Conservation (phyloP, 2,888 invertebrate species). For the Hetaerina titia region DNA sequence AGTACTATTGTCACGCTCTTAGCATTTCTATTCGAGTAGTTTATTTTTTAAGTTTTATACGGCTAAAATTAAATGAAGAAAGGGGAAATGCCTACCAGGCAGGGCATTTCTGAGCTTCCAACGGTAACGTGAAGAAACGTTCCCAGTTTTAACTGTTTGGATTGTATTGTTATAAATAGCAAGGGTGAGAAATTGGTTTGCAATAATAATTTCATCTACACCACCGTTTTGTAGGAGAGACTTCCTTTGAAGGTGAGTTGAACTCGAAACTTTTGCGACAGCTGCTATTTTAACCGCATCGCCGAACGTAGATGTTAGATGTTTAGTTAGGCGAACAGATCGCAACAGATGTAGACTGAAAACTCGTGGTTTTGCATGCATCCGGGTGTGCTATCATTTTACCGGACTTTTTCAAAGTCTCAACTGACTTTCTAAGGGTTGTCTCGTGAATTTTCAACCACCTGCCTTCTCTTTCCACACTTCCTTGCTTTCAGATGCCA, state of each 20-base stretch:
- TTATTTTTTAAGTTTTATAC: too few relatives aligned
- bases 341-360: background rate
- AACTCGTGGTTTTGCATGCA: constrained; percentile 5
- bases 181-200: too few relatives aligned
- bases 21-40: too few relatives aligned
- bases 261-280: background rate
- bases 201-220: too few relatives aligned
- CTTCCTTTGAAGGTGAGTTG: background rate
- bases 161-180: too few relatives aligned
- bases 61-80: too few relatives aligned
- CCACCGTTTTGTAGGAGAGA: too few relatives aligned
- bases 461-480: background rate
- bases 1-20: too few relatives aligned
- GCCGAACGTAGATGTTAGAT: background rate
- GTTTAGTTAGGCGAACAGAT: background rate
- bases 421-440: constrained; percentile 8
- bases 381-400: constrained; percentile 7
- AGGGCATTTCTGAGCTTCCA: too few relatives aligned
- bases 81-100: too few relatives aligned
- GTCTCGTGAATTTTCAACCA: background rate
- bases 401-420: background rate
- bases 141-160: too few relatives aligned
- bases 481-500: background rate
- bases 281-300: constrained; percentile 21
- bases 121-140: too few relatives aligned